These are phyloP conservation scores for Pseudorasbora parva DNA, from an alignment of 2,113 vertebrate species.

Conservation along the genomic window DNA sequence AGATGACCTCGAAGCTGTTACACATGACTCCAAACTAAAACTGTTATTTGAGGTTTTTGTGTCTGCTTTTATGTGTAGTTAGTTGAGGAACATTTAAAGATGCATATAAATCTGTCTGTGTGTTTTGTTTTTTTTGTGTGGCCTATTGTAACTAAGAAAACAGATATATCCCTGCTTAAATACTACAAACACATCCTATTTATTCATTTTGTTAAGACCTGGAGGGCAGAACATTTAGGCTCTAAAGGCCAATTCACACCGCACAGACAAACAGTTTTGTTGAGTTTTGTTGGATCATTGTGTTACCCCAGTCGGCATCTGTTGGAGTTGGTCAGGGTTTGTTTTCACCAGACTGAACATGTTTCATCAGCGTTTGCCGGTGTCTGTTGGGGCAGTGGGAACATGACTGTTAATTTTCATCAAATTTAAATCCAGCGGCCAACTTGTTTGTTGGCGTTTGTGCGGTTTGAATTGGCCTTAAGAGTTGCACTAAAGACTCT, in stretches of 20 bases:
- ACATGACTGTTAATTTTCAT: too few species aligned
- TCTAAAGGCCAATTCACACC: too few species aligned
- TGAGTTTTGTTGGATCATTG: too few species aligned
- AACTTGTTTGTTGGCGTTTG: too few species aligned
- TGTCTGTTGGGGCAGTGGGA: too few species aligned
- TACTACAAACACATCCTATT: neutral
- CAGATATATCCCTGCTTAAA: neutral
- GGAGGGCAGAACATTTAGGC: neutral
- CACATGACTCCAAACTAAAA: neutral
- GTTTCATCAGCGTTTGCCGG: too few species aligned
- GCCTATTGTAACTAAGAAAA: slow-evolving; percentile 12
- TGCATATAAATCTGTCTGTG: neutral
- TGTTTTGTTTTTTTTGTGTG: slow-evolving; percentile 2
- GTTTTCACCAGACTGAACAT: too few species aligned
- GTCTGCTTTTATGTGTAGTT: neutral
- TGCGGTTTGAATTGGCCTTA: neutral
- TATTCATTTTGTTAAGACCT: neutral
- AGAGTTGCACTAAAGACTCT: neutral
- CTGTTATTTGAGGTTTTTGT: neutral
- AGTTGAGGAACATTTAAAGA: neutral
- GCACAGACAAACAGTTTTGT: too few species aligned
- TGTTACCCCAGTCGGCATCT: too few species aligned
- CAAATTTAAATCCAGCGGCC: too few species aligned
- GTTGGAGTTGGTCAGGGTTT: too few species aligned
- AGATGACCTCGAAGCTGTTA: neutral